Conservation (phyloP, 1,140 invertebrate genomes). For the Andrena cerasifolii region DNA sequence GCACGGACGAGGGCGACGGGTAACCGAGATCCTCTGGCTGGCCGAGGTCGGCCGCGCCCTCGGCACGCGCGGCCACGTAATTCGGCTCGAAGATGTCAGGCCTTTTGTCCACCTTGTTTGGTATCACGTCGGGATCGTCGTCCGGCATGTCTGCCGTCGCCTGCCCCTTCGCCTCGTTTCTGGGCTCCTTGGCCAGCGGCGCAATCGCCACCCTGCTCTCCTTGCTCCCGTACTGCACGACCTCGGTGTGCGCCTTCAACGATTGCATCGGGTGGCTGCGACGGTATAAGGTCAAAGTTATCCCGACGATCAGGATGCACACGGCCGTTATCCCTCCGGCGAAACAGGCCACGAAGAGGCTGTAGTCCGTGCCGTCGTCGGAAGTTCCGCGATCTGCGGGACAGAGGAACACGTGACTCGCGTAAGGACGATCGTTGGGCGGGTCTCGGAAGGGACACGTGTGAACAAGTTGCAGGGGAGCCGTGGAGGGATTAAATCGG, state of each 20-base stretch:
- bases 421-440: not conserved
- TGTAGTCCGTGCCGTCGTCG: conserved; percentile 73
- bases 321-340: conserved; percentile 75
- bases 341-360: conserved; percentile 75
- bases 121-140: conserved; percentile 75
- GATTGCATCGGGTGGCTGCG: conserved; percentile 65
- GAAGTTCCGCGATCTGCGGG: conserved; percentile 72
- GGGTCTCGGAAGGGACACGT: no score
- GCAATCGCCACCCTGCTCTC: conserved; percentile 33
- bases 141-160: conserved; percentile 56
- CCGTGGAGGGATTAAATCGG: no score
- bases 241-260: conserved; percentile 65
- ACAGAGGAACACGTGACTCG: conserved; percentile 43
- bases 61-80: conserved; percentile 56
- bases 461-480: no score
- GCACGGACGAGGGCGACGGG: conserved; percentile 50
- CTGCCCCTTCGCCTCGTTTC: conserved; percentile 45
- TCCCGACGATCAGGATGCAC: conserved; percentile 75
- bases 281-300: conserved; percentile 75
- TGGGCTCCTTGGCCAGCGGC: conserved; percentile 13
- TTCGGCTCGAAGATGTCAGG: conserved; percentile 70
- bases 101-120: conserved; percentile 67
- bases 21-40: conserved; percentile 55
- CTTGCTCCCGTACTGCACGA: conserved; percentile 52
- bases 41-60: conserved; percentile 65